Evolutionary conservation across 2,888 invertebrate species (phyloP).

Genomic region (Sacculina carcini): DNA sequence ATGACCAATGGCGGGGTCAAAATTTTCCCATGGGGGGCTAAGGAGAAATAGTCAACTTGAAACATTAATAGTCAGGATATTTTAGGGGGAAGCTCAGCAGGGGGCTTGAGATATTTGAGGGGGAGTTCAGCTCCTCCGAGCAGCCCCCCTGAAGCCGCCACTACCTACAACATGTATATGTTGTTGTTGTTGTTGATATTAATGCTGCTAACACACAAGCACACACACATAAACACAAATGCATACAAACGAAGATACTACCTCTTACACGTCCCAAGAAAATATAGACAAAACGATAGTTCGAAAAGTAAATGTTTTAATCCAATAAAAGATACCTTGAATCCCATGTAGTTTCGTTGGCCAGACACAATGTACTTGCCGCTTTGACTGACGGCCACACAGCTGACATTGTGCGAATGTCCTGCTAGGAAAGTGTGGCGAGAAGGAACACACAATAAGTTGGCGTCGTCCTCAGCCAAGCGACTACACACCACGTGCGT

Average conservation of each 20-base stretch:
- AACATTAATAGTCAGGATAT: no score
- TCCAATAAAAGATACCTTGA: constrained; percentile 30
- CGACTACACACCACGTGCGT: constrained; percentile 19
- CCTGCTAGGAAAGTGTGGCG: constrained; percentile 48
- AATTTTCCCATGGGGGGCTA: no score
- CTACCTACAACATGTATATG: no score
- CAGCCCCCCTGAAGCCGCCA: no score
- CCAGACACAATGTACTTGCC: constrained; percentile 67
- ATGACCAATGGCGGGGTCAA: no score
- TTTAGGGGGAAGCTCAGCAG: no score
- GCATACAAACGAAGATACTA: not conserved
- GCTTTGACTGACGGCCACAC: constrained; percentile 40
- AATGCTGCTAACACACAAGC: constrained; percentile 1
- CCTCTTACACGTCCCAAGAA: not conserved
- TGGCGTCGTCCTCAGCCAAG: constrained; percentile 36
- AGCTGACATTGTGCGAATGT: constrained; percentile 49
- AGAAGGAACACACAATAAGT: no score
- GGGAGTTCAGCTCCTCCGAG: no score
- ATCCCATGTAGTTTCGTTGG: constrained; percentile 69
- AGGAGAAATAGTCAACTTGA: no score
- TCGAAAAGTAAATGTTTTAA: not conserved
- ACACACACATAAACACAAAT: not conserved
- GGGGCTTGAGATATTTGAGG: no score
- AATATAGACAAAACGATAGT: not conserved
- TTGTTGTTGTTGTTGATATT: no score